Base-by-base conservation (phyloP, 2,113 vertebrate genomes). In the Stictonetta naevosa region DNA sequence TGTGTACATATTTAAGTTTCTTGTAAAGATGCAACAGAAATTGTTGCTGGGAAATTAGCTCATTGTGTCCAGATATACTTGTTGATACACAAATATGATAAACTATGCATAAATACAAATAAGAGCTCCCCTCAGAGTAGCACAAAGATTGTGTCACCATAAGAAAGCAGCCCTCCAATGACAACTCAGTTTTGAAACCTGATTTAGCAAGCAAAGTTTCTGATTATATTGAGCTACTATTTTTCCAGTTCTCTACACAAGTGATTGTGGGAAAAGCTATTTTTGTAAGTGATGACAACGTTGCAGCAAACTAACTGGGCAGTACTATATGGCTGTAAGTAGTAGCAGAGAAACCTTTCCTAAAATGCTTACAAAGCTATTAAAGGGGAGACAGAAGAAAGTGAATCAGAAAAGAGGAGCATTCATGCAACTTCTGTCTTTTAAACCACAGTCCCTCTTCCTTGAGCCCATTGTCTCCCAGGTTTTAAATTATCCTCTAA, bases 401-500 rank as follows among this genome's bases (percentile, higher is more conserved):
- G 81, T 46, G 25, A 92, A 88, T 80, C 2, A 2, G 66, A 82
- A 87, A 83, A 93, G 59, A 79, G 33, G 52, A 69, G 62, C 55
- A 90, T 77, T 76, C 91, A 64, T 29, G 53, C 31, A 21, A 40
- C 56, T 86, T 71, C 63, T 88, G 56, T 76, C 83, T 92, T 91
- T 82, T 72, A 89, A 86, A 91, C 31, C 62, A 76, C 25, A 10
- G 20, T 73, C 91, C 40, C 59, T 89, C 82, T 85, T 93, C 80
- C 91, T 84, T 53, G 69, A 81, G 76, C 55, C 59, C 40, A 20
- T 88, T 90, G 73, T 95, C 74, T 96, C 89, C 86, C 2, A 0
- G 81, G 94, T 77, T 95, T 97, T 97, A 94, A 97, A 96, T 96
- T 96, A 97, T 93, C 89, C 94, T 94, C 64, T 95, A 84, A 97